Evolutionary conservation across 1,140 invertebrate species (phyloP).

Genomic region (Oryctes rhinoceros): DNA sequence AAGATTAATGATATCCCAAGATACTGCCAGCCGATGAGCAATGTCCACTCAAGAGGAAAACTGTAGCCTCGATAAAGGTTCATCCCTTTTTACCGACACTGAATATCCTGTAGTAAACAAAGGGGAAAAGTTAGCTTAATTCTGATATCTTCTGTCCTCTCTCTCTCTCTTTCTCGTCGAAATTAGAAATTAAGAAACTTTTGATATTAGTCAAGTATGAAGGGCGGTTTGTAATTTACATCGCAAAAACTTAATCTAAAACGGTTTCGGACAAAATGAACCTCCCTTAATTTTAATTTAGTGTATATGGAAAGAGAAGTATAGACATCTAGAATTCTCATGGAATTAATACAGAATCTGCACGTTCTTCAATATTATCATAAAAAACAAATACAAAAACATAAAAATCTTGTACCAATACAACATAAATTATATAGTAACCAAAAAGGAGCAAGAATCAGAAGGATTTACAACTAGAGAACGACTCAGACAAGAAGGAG

Average conservation of each 20-base stretch:
- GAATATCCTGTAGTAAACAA: constrained; percentile 38
- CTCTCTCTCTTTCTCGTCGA: neutral
- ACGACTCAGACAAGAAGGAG: no score
- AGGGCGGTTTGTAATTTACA: constrained; percentile 10
- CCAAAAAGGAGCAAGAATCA: no score
- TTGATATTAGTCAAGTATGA: constrained; percentile 15
- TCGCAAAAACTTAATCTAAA: constrained; percentile 6
- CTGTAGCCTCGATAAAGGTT: constrained; percentile 31
- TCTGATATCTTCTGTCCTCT: neutral
- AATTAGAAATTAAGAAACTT: constrained; percentile 18
- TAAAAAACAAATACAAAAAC: no score
- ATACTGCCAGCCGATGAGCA: constrained; percentile 40
- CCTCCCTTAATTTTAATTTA: neutral
- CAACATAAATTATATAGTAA: no score
- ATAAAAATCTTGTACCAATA: no score
- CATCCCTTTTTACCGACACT: constrained; percentile 39
- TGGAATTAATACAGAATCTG: no score
- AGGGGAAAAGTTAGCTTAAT: constrained; percentile 32
- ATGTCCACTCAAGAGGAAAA: constrained; percentile 39
- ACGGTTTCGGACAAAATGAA: no score
- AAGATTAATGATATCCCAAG: constrained; percentile 42
- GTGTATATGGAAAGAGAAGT: neutral
- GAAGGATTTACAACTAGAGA: no score
- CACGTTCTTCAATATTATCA: no score
- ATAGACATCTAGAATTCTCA: no score